Conservation (phyloP, 2,797 vertebrate species). For the Lacerta agilis region DNA sequence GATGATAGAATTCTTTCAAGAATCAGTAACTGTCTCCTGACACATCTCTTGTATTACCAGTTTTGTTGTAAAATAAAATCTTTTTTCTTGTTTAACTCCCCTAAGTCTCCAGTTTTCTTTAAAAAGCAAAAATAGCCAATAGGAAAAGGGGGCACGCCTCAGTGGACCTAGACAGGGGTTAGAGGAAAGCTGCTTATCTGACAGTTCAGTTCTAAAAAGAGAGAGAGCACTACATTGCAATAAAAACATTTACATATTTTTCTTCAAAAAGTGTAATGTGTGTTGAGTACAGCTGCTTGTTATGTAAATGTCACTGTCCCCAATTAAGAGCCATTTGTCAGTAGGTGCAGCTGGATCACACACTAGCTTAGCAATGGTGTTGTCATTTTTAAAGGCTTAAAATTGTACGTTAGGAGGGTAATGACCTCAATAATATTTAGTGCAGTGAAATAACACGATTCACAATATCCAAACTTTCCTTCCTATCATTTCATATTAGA, state of each 20-base stretch:
- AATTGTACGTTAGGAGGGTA: background rate
- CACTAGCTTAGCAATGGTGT: background rate
- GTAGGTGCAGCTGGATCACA: background rate
- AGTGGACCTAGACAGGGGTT: too few relatives aligned
- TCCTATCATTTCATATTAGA: background rate
- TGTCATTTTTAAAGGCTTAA: too few relatives aligned
- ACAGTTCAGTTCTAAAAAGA: background rate
- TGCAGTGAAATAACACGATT: background rate
- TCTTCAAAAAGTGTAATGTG: background rate
- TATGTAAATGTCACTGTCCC: background rate
- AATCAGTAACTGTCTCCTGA: too few relatives aligned
- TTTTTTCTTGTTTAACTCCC: too few relatives aligned
- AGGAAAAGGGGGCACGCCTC: too few relatives aligned
- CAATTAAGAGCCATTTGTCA: background rate
- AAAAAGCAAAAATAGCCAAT: too few relatives aligned
- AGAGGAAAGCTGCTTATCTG: background rate
- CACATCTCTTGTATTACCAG: too few relatives aligned
- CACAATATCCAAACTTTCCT: background rate
- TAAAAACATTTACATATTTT: background rate
- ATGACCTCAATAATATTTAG: background rate
- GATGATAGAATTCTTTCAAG: too few relatives aligned
- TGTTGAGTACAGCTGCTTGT: background rate
- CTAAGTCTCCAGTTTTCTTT: too few relatives aligned
- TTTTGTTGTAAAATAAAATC: background rate
- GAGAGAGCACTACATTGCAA: background rate